phyloP scores from a whole-genome alignment of 1,140 invertebrate genomes.

The Thalassaphorura encarpata region DNA sequence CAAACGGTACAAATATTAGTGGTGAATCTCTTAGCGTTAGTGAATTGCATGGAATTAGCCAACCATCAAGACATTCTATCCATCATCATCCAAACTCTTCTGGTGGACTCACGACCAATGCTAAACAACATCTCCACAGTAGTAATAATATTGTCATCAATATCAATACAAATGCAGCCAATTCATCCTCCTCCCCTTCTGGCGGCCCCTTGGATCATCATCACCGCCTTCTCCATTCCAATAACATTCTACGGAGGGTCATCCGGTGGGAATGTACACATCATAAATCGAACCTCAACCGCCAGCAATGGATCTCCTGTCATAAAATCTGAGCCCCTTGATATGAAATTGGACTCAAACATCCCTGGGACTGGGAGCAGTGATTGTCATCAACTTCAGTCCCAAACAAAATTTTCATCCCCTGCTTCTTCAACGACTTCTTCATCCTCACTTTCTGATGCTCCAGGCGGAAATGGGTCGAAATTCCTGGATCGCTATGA shows the following conservation, averaged over 20 bases:
- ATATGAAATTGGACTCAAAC: constrained; percentile 32
- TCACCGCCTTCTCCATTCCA: background rate
- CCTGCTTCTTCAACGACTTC: background rate
- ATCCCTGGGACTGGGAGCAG: constrained; percentile 7
- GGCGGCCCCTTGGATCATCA: background rate
- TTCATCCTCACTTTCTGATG: background rate
- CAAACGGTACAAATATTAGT: background rate
- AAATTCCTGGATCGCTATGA: constrained; percentile 1
- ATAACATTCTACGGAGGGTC: background rate
- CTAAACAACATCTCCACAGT: too few species aligned
- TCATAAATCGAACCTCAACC: constrained; percentile 17
- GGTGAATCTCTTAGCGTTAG: background rate
- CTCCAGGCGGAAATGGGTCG: background rate
- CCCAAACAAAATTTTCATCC: constrained; percentile 14
- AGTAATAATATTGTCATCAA: constrained; percentile 13
- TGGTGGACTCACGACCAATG: too few species aligned
- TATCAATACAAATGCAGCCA: background rate
- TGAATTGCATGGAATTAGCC: background rate
- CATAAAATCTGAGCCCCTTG: constrained; percentile 32
- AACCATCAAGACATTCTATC: constrained; percentile 1
- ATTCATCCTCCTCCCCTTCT: background rate
- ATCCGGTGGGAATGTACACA: constrained; percentile 1
- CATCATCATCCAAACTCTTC: constrained; percentile 1
- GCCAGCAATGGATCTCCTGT: background rate
- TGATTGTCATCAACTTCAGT: constrained; percentile 5